A percentile compares a stretch with the other conserved stretches of the same genome.
Conservation (phyloP, 1,140 invertebrate genomes). For the Heliconius hermathena region DNA sequence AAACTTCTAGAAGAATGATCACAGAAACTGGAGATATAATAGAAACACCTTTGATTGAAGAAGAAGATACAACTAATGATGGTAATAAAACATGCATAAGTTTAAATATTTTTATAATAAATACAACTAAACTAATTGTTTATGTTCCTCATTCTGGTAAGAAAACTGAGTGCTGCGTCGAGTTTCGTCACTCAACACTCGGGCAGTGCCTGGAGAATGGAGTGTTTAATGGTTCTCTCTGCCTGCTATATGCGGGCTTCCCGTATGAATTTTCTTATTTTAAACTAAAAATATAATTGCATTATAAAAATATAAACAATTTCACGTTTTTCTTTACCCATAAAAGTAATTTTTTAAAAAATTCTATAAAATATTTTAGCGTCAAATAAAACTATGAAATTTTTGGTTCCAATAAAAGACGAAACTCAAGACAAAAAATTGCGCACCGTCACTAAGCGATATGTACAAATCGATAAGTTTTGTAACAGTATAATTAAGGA, state of each 20-base stretch:
- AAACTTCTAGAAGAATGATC: constrained; percentile 56
- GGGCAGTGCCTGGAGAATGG: too few species aligned
- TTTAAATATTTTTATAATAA: neutral
- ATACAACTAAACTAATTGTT: too few species aligned
- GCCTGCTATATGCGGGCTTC: too few species aligned
- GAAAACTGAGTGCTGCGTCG: too few species aligned
- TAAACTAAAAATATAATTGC: too few species aligned
- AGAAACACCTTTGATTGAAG: constrained; percentile 36
- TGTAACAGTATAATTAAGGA: constrained; percentile 51
- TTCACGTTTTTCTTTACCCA: too few species aligned
- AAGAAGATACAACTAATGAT: constrained; percentile 10
- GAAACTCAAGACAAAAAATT: neutral
- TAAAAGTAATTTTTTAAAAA: too few species aligned
- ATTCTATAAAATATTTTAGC: neutral
- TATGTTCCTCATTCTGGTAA: too few species aligned
- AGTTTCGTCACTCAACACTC: too few species aligned
- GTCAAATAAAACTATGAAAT: neutral
- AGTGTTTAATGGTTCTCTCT: too few species aligned
- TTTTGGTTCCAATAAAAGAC: constrained; percentile 18
- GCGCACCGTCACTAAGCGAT: constrained; percentile 26
- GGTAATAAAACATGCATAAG: constrained; percentile 18
- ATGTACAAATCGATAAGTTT: constrained; percentile 48
- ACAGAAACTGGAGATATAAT: constrained; percentile 70
- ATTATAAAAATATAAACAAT: too few species aligned
- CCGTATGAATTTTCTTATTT: too few species aligned